A percentile compares a stretch with the other conserved stretches of the same genome.
Evolutionary conservation across 1,140 invertebrate species (phyloP).

Genomic region (Melipona quadrifasciata): DNA sequence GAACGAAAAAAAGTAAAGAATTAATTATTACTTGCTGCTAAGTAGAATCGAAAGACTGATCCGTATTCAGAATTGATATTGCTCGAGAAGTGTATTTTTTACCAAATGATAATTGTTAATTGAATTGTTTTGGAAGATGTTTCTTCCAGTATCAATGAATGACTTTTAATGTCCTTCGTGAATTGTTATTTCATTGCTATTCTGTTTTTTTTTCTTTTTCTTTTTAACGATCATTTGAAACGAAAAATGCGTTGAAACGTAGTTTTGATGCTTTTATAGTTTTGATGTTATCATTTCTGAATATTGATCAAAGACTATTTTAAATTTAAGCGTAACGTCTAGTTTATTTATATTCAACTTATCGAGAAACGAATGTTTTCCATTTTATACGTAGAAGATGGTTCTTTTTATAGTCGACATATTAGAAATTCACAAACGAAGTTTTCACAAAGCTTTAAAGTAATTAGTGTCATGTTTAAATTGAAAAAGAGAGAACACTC

Average conservation of each 20-base stretch:
- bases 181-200: not conserved
- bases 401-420: not conserved
- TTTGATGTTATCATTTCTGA: constrained; percentile 34
- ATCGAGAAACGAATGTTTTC: not conserved
- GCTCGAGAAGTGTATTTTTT: not conserved
- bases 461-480: not conserved
- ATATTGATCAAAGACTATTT: not conserved
- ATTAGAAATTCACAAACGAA: not conserved
- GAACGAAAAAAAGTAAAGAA: not conserved
- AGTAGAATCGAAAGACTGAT: constrained; percentile 2
- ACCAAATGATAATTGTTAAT: not conserved
- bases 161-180: not conserved
- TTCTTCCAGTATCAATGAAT: not conserved
- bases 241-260: not conserved
- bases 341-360: not conserved
- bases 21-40: not conserved
- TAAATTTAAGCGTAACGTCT: not conserved
- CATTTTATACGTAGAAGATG: not conserved
- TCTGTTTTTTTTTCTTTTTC: not conserved
- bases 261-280: not conserved
- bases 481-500: too few relatives aligned
- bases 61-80: constrained; percentile 38
- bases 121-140: not conserved
- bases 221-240: not conserved
- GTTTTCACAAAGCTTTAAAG: not conserved